Percentiles rank a stretch among this genome's conserved stretches.
Evolutionary conservation across 2,888 invertebrate species (phyloP).

Genomic region (Drosophila siamana): DNA sequence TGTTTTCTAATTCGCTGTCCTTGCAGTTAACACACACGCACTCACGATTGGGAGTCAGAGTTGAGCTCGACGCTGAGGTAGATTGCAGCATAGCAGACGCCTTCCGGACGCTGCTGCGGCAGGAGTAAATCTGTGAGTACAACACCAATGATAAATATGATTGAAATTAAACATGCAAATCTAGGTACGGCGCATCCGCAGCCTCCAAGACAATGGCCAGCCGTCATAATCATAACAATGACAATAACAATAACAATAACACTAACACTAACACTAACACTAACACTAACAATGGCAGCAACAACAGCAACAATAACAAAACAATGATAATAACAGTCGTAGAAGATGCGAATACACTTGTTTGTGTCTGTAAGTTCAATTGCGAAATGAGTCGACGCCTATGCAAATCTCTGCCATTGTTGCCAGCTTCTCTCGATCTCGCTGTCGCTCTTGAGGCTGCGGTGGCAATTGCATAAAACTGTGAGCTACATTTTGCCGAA

Average conservation of each 20-base stretch:
- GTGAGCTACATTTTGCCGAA: neutral
- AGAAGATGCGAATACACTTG: conserved; percentile 27
- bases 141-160: neutral
- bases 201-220: conserved; percentile 34
- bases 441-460: neutral
- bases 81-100: neutral
- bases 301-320: conserved; percentile 13
- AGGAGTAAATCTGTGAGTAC: neutral
- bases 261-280: conserved; percentile 7
- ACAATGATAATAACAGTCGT: conserved; percentile 19
- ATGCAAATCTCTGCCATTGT: conserved; percentile 37
- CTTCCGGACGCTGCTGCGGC: conserved; percentile 1
- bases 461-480: neutral
- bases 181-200: neutral
- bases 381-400: conserved; percentile 41
- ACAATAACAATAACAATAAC: conserved; percentile 27
- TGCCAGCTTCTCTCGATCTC: neutral
- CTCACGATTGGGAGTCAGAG: too few species aligned
- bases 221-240: conserved; percentile 12
- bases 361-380: conserved; percentile 11
- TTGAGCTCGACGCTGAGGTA: neutral
- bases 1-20: neutral
- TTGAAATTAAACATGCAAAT: neutral
- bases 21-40: conserved; percentile 6
- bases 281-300: conserved; percentile 19